Base-by-base conservation (phyloP, 2,888 invertebrate genomes). In the Crematogaster levior region DNA sequence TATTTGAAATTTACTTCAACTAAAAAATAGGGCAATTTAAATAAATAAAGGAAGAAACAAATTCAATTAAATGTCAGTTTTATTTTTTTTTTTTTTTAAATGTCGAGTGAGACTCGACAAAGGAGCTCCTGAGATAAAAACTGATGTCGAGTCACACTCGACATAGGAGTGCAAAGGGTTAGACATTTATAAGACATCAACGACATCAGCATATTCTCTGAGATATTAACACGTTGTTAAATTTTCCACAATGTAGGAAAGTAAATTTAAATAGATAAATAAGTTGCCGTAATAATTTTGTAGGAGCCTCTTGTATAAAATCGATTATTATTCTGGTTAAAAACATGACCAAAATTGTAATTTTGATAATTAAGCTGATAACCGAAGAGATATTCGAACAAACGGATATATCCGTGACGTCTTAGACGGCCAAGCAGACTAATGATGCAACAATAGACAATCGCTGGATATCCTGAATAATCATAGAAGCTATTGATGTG, bases 401-500 rank as follows among this genome's bases (percentile, higher is more conserved):
- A n/a, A 5, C 24, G 43, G 43, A 79, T 9, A 12, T 24, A 68
- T 53, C 18, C 37, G 56, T 68, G 56, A 46, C 56, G 24, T 58
- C 70, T 68, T 79, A 68, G 43, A 43, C 21, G 21, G 18, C 24
- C 18, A 34, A 68, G n/a, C 12, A 46, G 77, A 43, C 68, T 79
- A 79, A 79, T 79, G 77, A 79, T 46, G 5, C 56, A 58, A 79
- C 77, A 79, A 68, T 68, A 56, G 70, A 58, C 70, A 79, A 56
- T 56, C 34, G 37, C 53, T 48, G 30, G 12, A 60, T 51, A 79
- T 68, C 24, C 70, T 43, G 70, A 79, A 79, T 68, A 24, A 79
- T 79, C 56, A 68, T 43, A n/a, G 43, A 56, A 56, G 68, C 68
- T 68, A 79, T 79, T 79, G 77, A 77, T 43, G 56, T 68, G 70